Evolutionary conservation across 2,113 vertebrate genomes (phyloP), one percentile per base, ranked within the genome.

Genomic region (Poeciliopsis turrubarensis): DNA sequence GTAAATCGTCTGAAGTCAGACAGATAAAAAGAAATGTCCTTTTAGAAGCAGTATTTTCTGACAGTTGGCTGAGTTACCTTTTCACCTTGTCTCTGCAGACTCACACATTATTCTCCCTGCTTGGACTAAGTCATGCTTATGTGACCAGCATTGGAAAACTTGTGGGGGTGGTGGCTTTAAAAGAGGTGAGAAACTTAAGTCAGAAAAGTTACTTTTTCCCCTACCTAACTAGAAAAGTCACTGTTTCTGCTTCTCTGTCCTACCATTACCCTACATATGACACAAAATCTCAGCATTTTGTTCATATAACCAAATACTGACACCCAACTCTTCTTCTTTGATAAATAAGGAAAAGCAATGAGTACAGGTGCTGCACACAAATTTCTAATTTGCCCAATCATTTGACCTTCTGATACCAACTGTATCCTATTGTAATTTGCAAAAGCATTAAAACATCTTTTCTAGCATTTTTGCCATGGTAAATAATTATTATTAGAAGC

Each of bases 61-160:
- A 66, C 61, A 22, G 68, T 77, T 67, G 71, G 37, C 68, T 31
- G 1, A 1, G 4, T 67, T 77, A 66, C 79, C 57, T 79, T 86
- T 65, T 72, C 63, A 0, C 31, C 67, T n/a, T 79, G 25, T 83
- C 17, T 71, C 89, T 39, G 10, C 80, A 99, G 97, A 98, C 96
- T 0, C 97, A 98, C 91, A 98, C 97, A 0, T 73, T 99, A 15
- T 98, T 98, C 92, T 98, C 97, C 0, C 92, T 98, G 15, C 94
- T 99, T 54, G 97, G 97, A 54, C 95, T 99, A 22, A 97, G 95
- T 60, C 96, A 97, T 9, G 96, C 97, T 39, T 99, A 97, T 0
- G 93, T 99, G 77, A 98, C 97, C 89, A 97, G 96, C 57, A 97
- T 96, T 84, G 97, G 97, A 26, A 97, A 97, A 83, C 95, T 99